Conservation (phyloP, 1,140 invertebrate species). For the Solen grandis region DNA sequence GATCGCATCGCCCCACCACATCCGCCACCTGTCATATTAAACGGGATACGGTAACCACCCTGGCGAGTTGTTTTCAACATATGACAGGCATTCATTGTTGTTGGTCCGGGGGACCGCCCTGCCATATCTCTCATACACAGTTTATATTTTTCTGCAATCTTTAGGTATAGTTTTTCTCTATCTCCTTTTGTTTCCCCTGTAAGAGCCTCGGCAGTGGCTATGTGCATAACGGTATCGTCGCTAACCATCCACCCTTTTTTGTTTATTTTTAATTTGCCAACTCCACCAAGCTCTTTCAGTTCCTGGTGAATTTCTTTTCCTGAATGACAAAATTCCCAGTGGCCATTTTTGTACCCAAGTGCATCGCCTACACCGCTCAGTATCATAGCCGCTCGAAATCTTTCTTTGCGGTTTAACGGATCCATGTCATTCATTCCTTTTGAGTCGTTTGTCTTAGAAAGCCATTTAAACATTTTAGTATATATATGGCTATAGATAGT, state of each 20-base stretch:
- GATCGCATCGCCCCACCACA: constrained; percentile 79
- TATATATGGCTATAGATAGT: too few species aligned
- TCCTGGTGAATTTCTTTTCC: constrained; percentile 70
- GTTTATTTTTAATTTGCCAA: constrained; percentile 58
- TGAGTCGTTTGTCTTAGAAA: too few species aligned
- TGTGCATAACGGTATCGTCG: constrained; percentile 66
- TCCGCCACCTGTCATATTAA: constrained; percentile 67
- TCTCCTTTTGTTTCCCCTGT: constrained; percentile 24
- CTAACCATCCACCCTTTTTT: constrained; percentile 59
- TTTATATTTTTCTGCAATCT: constrained; percentile 66
- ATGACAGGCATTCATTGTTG: not conserved
- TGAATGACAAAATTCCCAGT: constrained; percentile 73
- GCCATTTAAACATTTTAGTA: too few species aligned
- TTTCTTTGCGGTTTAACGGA: too few species aligned
- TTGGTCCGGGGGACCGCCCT: constrained; percentile 50
- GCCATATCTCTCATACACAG: constrained; percentile 74
- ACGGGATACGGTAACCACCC: not conserved
- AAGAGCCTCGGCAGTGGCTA: constrained; percentile 64
- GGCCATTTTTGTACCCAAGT: constrained; percentile 69
- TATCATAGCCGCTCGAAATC: constrained; percentile 68
- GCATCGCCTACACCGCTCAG: constrained; percentile 75
- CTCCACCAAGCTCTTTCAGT: constrained; percentile 63
- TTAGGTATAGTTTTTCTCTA: constrained; percentile 61
- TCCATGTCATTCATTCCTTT: too few species aligned
- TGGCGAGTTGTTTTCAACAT: not conserved